Percentiles rank a stretch among this genome's conserved stretches.
phyloP scores from a whole-genome alignment of 2,888 invertebrate genomes.

The Gymnocheta viridis region DNA sequence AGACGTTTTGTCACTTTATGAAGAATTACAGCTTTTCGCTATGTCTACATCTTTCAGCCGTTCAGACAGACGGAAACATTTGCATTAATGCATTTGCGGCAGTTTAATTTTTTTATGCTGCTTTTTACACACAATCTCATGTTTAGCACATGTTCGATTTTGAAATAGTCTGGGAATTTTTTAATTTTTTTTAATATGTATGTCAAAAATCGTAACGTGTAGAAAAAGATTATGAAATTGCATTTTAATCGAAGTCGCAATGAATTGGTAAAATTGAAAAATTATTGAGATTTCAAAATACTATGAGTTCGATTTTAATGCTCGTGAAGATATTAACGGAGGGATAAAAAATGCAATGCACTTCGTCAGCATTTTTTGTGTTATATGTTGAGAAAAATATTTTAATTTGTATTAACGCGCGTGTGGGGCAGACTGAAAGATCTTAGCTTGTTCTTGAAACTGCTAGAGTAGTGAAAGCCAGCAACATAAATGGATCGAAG shows the following conservation, averaged over 20 bases:
- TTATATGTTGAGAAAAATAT: too few species aligned
- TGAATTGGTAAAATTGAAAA: conserved; percentile 25
- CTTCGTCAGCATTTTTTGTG: too few species aligned
- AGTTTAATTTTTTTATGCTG: conserved; percentile 7
- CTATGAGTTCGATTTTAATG: background rate
- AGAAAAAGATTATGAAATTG: background rate
- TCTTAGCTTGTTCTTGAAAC: too few species aligned
- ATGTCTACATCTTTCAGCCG: conserved; percentile 10
- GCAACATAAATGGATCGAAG: too few species aligned
- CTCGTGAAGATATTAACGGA: background rate
- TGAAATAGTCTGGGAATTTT: conserved; percentile 63
- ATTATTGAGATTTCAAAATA: background rate
- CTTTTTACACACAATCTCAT: conserved; percentile 44
- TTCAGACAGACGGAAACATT: conserved; percentile 38
- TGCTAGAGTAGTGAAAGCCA: too few species aligned
- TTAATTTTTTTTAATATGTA: background rate
- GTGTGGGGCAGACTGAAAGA: too few species aligned
- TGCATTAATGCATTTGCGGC: conserved; percentile 48
- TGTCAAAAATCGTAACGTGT: conserved; percentile 8
- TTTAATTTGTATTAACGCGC: too few species aligned
- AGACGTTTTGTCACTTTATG: conserved; percentile 71
- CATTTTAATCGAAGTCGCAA: conserved; percentile 29
- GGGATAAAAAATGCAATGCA: background rate
- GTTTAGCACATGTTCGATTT: conserved; percentile 65
- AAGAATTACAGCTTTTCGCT: conserved; percentile 49